Percentiles rank a stretch among this genome's conserved stretches.
phyloP scores from a whole-genome alignment of 2,888 invertebrate genomes.

The Tinea semifulvella region DNA sequence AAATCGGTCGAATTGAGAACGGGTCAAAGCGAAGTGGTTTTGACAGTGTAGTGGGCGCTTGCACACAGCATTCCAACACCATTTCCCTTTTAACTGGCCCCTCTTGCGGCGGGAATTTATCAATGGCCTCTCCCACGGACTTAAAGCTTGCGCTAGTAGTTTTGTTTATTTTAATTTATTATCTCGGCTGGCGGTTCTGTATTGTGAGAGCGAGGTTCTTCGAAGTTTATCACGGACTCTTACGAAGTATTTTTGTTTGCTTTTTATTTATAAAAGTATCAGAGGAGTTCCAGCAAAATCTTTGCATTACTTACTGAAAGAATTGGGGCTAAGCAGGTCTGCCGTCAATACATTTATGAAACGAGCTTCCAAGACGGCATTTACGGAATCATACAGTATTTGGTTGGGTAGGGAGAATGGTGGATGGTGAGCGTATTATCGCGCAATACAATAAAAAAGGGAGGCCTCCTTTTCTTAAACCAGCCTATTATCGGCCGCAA shows the following conservation, averaged over 20 bases:
- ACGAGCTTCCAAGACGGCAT: too few species aligned
- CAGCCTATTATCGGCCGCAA: too few species aligned
- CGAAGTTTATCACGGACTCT: neutral
- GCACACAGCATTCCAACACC: conserved; percentile 43
- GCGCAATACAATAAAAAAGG: too few species aligned
- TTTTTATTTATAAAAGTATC: too few species aligned
- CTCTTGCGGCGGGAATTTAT: conserved; percentile 29
- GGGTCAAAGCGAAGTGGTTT: neutral
- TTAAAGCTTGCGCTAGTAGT: conserved; percentile 25
- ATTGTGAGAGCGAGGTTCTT: neutral
- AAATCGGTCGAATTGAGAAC: neutral
- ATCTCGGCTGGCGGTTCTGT: conserved; percentile 13
- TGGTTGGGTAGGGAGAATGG: too few species aligned
- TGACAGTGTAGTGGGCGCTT: conserved; percentile 18
- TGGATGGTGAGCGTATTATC: too few species aligned
- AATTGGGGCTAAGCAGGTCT: too few species aligned
- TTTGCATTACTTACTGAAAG: too few species aligned
- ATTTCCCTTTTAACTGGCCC: conserved; percentile 56
- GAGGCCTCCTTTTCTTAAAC: too few species aligned
- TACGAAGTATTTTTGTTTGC: neutral
- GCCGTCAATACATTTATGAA: too few species aligned
- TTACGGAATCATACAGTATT: too few species aligned
- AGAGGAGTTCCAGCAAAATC: too few species aligned
- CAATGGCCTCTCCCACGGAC: conserved; percentile 19
- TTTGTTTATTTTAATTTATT: conserved; percentile 15